Evolutionary conservation across 2,888 invertebrate genomes (phyloP), one percentile per base, ranked within the genome.

Genomic region (Clanis bilineata): DNA sequence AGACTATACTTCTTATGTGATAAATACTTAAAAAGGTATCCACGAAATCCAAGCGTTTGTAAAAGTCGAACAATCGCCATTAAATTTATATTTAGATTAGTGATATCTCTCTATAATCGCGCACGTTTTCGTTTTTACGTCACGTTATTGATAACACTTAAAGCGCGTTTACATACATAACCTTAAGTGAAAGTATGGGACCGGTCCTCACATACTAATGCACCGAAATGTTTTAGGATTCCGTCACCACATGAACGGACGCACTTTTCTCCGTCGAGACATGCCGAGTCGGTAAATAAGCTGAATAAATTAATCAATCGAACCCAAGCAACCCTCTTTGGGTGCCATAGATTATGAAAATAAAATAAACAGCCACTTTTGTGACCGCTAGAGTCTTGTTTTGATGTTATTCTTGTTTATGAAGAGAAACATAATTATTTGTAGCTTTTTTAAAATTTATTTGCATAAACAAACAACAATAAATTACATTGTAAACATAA

Each of bases 171-270:
- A 86, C 84, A 88, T 82, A 90, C 89, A 88, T 89, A 90, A 91
- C 88, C 83, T 85, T 79, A 81, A 90, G 91, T 91, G 91, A 92
- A 92, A 92, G 91, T 92, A 82, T 72, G 82, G 76, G 69, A 71
- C 86, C 77, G 77, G 85, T 82, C 77, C 71, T 71, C 80, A 79
- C 90, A 91, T 91, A 90, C 90, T 90, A 90, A 91, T 91, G 88
- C 75, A 59, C 83, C 76, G 82, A 86, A 90, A 86, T 85, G 80
- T 80, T 88, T 90, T 81, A 88, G 88, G 85, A 91, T 90, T 91
- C 90, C 79, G 78, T 80, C 80, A 81, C 83, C 84, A 88, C 84
- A 81, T 80, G 76, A 69, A 75, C 74, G 75, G 64, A 73, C 76
- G 83, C 80, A 88, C 89, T 86, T 91, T 91, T 91, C 91, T 89